Percentiles rank a stretch among this genome's conserved stretches.
phyloP scores from a whole-genome alignment of 92 coral and sea anemone genomes.

The Zoanthus gigantus region DNA sequence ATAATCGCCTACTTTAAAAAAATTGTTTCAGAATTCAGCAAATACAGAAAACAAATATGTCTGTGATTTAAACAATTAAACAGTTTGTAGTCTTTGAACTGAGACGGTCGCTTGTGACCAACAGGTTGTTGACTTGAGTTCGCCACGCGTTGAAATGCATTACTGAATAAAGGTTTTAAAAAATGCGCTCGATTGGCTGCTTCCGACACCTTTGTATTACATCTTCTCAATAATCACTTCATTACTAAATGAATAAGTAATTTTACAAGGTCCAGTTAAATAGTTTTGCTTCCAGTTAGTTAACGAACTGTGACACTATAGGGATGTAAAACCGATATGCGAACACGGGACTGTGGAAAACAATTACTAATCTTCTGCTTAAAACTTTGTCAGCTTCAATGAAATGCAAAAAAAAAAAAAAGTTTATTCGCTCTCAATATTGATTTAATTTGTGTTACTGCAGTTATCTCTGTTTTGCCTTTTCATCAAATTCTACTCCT shows the following conservation, averaged over 20 bases:
- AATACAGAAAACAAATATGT: not conserved
- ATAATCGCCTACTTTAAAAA: not conserved
- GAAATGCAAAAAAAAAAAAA: not conserved
- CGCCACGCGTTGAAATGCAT: constrained; percentile 33
- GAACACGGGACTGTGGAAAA: not conserved
- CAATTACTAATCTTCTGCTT: not conserved
- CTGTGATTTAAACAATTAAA: constrained; percentile 32
- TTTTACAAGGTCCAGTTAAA: not conserved
- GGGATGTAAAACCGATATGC: not conserved
- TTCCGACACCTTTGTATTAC: constrained; percentile 23
- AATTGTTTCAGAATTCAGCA: not conserved
- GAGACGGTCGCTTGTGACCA: not conserved
- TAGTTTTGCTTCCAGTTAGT: not conserved
- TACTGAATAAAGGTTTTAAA: not conserved
- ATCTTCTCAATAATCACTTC: not conserved
- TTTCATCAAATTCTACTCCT: not conserved
- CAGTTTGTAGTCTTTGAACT: constrained; percentile 33
- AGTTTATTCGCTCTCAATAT: not conserved
- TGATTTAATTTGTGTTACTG: not conserved
- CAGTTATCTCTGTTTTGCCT: not conserved
- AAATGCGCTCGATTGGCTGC: not conserved
- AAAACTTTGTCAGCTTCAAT: not conserved
- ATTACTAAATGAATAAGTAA: not conserved
- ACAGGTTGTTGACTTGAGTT: constrained; percentile 18
- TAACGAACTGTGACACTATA: not conserved